A percentile compares a stretch with the other conserved stretches of the same genome.
Conservation (phyloP, 2,797 vertebrate genomes). For the Rhabdophis nuchalis region DNA sequence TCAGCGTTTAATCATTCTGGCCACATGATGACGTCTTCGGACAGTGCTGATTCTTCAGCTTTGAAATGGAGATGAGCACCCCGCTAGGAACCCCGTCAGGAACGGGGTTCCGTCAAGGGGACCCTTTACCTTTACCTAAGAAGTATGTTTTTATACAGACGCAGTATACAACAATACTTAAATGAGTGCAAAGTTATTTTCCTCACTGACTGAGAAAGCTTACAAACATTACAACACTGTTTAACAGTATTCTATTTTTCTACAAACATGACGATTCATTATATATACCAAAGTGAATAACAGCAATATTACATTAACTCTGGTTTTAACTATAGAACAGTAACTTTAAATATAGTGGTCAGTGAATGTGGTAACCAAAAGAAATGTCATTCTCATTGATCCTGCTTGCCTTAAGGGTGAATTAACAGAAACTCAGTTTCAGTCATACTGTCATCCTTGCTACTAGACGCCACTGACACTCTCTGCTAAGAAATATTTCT, state of each 20-base stretch:
- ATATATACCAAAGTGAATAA: background rate
- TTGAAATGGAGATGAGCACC: no score
- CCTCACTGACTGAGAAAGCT: background rate
- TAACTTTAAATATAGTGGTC: background rate
- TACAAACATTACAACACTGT: background rate
- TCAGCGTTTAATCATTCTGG: no score
- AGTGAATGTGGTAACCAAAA: background rate
- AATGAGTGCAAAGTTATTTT: background rate
- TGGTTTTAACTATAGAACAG: background rate
- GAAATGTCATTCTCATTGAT: background rate
- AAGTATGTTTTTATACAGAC: background rate
- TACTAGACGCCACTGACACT: slow-evolving; percentile 11
- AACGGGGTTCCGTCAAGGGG: no score
- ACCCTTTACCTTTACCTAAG: no score
- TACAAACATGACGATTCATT: fast-evolving
- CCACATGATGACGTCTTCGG: no score
- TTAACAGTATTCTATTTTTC: background rate
- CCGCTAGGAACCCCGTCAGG: no score
- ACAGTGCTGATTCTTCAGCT: no score
- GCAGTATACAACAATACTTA: background rate
- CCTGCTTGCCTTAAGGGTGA: background rate
- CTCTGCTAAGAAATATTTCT: slow-evolving; percentile 4
- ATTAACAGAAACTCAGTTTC: slow-evolving; percentile 7
- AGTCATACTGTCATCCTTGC: background rate
- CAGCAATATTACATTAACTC: background rate